phyloP scores from a whole-genome alignment of 1,140 invertebrate species.

The Vollenhovia emeryi region DNA sequence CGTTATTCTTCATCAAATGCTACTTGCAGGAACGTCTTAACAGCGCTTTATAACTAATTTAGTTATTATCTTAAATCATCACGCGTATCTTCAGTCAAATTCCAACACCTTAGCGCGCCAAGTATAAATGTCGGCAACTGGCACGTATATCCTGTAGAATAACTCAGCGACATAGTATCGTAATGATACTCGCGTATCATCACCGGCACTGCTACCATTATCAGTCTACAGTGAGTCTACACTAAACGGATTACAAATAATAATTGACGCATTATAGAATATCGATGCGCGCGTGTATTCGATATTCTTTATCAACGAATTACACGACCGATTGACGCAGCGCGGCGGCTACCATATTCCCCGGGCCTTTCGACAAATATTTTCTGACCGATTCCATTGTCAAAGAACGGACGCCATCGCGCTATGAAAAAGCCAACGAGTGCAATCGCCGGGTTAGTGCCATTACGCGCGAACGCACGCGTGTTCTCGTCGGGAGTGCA shows the following conservation, averaged over 20 bases:
- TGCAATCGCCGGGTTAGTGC: not conserved
- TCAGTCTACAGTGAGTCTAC: not conserved
- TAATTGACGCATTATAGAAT: not conserved
- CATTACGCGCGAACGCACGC: slow-evolving; percentile 51
- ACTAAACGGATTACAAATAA: slow-evolving; percentile 27
- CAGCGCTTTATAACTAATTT: slow-evolving; percentile 12
- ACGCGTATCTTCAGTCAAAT: not conserved
- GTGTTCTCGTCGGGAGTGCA: slow-evolving; percentile 50
- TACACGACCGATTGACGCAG: slow-evolving; percentile 16
- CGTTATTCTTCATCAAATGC: not conserved
- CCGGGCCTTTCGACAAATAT: slow-evolving; percentile 37
- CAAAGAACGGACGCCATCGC: slow-evolving; percentile 42
- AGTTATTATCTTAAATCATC: not conserved
- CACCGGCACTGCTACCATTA: not conserved
- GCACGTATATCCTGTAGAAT: not conserved
- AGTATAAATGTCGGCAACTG: not conserved
- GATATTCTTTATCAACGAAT: slow-evolving; percentile 41
- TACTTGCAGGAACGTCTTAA: not conserved
- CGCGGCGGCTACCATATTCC: not conserved
- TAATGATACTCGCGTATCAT: not conserved
- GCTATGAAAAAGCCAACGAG: slow-evolving; percentile 57
- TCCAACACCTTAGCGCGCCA: not conserved
- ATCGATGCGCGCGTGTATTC: not conserved
- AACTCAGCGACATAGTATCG: slow-evolving; percentile 1
- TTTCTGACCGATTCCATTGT: slow-evolving; percentile 60